These are phyloP conservation scores for Oxyruncus cristatus DNA, from an alignment of 2,113 vertebrate species.

Conservation along the genomic window DNA sequence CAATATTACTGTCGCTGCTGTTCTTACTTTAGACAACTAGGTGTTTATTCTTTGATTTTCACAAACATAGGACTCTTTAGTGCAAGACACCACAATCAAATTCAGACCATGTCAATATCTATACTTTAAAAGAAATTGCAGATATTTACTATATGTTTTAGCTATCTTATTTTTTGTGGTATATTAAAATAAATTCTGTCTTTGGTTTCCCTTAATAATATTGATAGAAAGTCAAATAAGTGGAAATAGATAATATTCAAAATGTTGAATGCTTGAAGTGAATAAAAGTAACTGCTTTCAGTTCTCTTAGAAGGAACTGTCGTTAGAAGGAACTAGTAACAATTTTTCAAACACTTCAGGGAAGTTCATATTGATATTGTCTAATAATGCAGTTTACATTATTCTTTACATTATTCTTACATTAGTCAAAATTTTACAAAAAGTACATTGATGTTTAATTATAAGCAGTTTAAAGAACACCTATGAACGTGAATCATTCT, in stretches of 20 bases:
- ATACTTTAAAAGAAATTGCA: not conserved
- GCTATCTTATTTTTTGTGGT: not conserved
- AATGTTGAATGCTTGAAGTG: not conserved
- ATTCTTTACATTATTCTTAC: no score
- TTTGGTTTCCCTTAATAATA: not conserved
- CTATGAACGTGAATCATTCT: not conserved
- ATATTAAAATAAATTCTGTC: not conserved
- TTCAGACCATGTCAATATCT: not conserved
- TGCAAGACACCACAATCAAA: not conserved
- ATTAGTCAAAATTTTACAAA: not conserved
- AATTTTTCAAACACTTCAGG: not conserved
- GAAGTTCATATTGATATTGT: not conserved
- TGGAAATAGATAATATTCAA: not conserved
- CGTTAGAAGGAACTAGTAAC: not conserved
- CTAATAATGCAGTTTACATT: not conserved
- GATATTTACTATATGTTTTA: not conserved
- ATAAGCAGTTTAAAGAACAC: not conserved
- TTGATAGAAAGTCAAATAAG: not conserved
- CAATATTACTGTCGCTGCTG: not conserved
- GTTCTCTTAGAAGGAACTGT: not conserved
- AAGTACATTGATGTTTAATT: not conserved
- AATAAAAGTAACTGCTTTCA: not conserved
- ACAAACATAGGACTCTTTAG: not conserved
- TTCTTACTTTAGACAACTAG: not conserved
- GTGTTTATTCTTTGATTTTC: slow-evolving; percentile 4